phyloP scores from a whole-genome alignment of 2,113 vertebrate genomes.

The Crocuta crocuta region DNA sequence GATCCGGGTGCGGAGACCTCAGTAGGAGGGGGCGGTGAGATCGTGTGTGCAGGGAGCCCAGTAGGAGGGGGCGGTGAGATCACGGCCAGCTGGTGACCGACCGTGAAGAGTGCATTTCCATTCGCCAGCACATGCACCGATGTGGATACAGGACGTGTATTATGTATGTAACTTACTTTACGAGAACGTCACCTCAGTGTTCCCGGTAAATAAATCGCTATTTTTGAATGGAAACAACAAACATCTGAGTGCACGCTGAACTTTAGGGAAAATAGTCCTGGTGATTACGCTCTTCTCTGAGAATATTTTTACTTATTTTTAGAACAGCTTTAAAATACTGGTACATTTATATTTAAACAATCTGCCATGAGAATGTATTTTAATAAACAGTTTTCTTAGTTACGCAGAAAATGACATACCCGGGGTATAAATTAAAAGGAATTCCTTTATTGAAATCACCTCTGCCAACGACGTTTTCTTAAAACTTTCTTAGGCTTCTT shows the following conservation, averaged over 20 bases:
- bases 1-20: too few species aligned
- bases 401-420: neutral
- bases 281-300: neutral
- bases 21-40: conserved; percentile 33
- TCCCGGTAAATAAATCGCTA: conserved; percentile 59
- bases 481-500: neutral
- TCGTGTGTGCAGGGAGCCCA: too few species aligned
- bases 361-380: neutral
- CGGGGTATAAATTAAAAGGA: conserved; percentile 8
- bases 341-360: conserved; percentile 12
- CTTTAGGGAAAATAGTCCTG: neutral
- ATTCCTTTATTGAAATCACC: neutral
- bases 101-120: neutral
- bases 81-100: neutral
- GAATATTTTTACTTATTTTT: conserved; percentile 5
- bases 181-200: neutral
- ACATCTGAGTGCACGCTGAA: neutral
- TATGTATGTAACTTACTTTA: conserved; percentile 60
- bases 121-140: conserved; percentile 35
- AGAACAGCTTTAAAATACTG: conserved; percentile 20
- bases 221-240: conserved; percentile 68
- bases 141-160: conserved; percentile 35
- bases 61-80: too few species aligned
- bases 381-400: conserved; percentile 48
- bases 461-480: neutral